Evolutionary conservation across 2,888 invertebrate genomes (phyloP).

Genomic region (Neoaliturus tenellus): DNA sequence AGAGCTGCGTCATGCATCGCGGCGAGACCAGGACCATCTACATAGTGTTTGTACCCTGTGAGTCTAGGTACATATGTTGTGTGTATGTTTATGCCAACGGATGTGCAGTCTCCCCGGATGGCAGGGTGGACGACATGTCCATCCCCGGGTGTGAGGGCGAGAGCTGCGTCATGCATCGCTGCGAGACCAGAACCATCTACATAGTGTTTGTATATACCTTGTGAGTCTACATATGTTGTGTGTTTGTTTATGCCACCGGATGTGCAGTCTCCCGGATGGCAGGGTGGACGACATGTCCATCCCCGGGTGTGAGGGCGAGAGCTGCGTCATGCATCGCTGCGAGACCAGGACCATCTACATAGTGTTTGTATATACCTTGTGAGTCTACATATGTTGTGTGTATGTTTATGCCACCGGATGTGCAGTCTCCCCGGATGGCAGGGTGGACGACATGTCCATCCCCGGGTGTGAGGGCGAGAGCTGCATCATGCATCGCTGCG

Average conservation of each 20-base stretch:
- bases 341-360: neutral
- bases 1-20: neutral
- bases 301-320: neutral
- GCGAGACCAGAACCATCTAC: neutral
- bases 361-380: too few relatives aligned
- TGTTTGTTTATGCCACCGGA: too few relatives aligned
- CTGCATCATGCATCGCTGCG: neutral
- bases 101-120: neutral
- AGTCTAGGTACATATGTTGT: neutral
- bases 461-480: neutral
- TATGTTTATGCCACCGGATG: too few relatives aligned
- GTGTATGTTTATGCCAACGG: neutral
- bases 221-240: too few relatives aligned
- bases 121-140: conserved; percentile 1
- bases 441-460: conserved; percentile 7
- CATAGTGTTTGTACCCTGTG: too few relatives aligned
- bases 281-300: conserved; percentile 6
- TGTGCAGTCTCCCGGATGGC: neutral
- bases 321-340: neutral
- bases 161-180: neutral
- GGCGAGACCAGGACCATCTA: neutral
- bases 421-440: neutral
- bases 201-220: too few relatives aligned
- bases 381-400: too few relatives aligned
- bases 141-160: neutral